phyloP scores from a whole-genome alignment of 2,888 invertebrate species.

The Galerucella nymphaeae region DNA sequence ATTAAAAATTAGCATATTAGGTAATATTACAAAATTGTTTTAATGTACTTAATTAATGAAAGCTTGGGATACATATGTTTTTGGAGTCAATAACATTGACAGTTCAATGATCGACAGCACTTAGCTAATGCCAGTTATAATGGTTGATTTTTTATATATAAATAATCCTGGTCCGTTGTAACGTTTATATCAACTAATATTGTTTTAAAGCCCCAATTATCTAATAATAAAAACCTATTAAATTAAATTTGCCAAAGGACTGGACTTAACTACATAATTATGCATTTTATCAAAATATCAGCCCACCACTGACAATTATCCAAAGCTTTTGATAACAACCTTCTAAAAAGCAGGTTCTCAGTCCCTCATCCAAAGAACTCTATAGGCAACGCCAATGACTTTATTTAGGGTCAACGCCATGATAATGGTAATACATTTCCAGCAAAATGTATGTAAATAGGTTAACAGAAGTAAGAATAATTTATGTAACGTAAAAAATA shows the following conservation, averaged over 20 bases:
- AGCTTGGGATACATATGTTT: too few species aligned
- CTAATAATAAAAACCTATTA: too few species aligned
- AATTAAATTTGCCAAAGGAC: too few species aligned
- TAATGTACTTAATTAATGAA: too few species aligned
- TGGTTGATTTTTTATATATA: too few species aligned
- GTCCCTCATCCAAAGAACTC: background rate
- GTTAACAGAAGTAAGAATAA: constrained; percentile 33
- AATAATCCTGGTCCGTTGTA: too few species aligned
- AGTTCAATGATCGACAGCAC: too few species aligned
- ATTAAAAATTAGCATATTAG: background rate
- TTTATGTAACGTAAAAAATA: constrained; percentile 25
- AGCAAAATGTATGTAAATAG: constrained; percentile 31
- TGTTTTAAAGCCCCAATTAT: too few species aligned
- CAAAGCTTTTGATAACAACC: constrained; percentile 1
- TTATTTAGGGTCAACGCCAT: constrained; percentile 31
- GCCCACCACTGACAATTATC: background rate
- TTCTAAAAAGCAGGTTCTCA: background rate
- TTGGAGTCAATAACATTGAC: too few species aligned
- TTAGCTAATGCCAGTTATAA: too few species aligned
- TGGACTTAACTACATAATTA: background rate
- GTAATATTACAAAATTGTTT: background rate
- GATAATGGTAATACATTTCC: constrained; percentile 22
- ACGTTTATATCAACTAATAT: too few species aligned
- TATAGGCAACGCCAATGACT: background rate
- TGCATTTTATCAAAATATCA: background rate